These are phyloP conservation scores for Sebastes fasciatus DNA, from an alignment of 2,113 vertebrate genomes.

Conservation along the genomic window DNA sequence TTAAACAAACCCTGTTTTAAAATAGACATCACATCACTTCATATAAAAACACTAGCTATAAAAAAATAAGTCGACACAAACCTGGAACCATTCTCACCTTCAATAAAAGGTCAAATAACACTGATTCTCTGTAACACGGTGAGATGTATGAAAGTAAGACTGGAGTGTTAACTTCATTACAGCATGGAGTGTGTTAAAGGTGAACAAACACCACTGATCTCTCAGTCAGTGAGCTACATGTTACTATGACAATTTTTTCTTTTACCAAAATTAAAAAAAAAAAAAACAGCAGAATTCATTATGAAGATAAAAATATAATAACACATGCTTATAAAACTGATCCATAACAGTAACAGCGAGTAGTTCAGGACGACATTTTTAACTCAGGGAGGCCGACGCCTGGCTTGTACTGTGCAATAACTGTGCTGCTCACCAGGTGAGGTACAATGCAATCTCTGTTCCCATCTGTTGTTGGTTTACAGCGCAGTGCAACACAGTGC, in stretches of 20 bases:
- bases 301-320: slow-evolving; percentile 55
- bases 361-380: slow-evolving; percentile 45
- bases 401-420: slow-evolving; percentile 34
- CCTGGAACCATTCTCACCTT: slow-evolving; percentile 45
- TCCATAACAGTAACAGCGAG: slow-evolving; percentile 53
- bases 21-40: slow-evolving; percentile 71
- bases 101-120: slow-evolving; percentile 55
- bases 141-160: slow-evolving; percentile 31
- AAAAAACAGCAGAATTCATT: slow-evolving; percentile 50
- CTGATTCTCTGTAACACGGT: slow-evolving; percentile 61
- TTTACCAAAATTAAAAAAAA: slow-evolving; percentile 20
- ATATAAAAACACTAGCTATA: slow-evolving; percentile 70
- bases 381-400: slow-evolving; percentile 13
- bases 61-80: slow-evolving; percentile 38
- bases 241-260: slow-evolving; percentile 38
- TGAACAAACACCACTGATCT: slow-evolving; percentile 26
- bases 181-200: slow-evolving; percentile 36
- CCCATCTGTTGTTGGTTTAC: slow-evolving; percentile 47
- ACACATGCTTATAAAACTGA: slow-evolving; percentile 71
- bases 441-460: slow-evolving; percentile 48
- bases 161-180: slow-evolving; percentile 52
- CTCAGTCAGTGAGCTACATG: slow-evolving; percentile 53
- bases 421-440: slow-evolving; percentile 34
- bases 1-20: slow-evolving; percentile 56
- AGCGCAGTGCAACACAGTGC: slow-evolving; percentile 70